These are phyloP conservation scores for Pseudoips prasinana DNA, from an alignment of 2,888 invertebrate genomes.

Conservation along the genomic window DNA sequence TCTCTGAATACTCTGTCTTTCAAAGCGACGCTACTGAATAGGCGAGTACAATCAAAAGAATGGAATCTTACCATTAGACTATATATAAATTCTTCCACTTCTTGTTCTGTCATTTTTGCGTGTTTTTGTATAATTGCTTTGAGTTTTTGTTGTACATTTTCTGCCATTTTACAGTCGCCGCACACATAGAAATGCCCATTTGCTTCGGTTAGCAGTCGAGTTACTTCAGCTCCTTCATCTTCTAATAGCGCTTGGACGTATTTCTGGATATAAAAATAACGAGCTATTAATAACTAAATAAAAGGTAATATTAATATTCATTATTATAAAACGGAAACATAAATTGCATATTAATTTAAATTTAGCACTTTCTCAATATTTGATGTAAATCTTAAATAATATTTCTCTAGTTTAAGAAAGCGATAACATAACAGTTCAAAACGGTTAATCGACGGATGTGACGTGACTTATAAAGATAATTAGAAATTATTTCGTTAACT, in stretches of 20 bases:
- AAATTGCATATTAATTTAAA: too few species aligned
- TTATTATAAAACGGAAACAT: not conserved
- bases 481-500: too few species aligned
- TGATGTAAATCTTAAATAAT: too few species aligned
- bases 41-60: constrained; percentile 2
- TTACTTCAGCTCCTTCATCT: constrained; percentile 89
- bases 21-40: constrained; percentile 4
- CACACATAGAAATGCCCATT: constrained; percentile 97
- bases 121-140: constrained; percentile 86
- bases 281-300: too few species aligned
- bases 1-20: not conserved
- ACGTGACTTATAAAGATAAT: too few species aligned
- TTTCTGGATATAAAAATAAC: constrained; percentile 81
- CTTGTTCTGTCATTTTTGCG: constrained; percentile 87
- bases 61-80: constrained; percentile 87
- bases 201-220: constrained; percentile 87
- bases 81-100: constrained; percentile 91
- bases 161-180: constrained; percentile 98
- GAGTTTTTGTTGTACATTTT: constrained; percentile 95
- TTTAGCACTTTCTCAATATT: too few species aligned
- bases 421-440: too few species aligned
- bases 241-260: constrained; percentile 95
- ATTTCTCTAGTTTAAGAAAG: too few species aligned
- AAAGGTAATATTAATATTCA: not conserved
- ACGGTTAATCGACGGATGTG: too few species aligned